Evolutionary conservation across 2,113 vertebrate genomes (phyloP).

Genomic region (Apaloderma vittatum): DNA sequence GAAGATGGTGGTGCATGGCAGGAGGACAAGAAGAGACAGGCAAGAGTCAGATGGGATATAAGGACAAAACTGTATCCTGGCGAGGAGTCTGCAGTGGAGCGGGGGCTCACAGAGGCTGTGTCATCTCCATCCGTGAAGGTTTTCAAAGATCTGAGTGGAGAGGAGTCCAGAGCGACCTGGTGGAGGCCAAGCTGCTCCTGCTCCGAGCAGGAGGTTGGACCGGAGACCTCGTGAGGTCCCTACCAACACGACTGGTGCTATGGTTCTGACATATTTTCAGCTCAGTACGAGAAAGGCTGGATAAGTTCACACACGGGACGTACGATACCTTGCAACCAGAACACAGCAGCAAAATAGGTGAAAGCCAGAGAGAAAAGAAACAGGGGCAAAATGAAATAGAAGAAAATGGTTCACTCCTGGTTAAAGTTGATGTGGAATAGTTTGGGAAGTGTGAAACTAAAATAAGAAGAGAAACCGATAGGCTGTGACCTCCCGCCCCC

Average conservation of each 20-base stretch:
- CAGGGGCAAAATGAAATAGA: neutral
- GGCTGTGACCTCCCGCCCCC: neutral
- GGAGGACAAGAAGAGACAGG: neutral
- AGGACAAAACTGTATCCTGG: too few relatives aligned
- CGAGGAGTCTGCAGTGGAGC: neutral
- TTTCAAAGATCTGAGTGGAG: neutral
- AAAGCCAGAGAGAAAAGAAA: neutral
- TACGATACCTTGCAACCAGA: fast-evolving
- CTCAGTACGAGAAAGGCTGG: neutral
- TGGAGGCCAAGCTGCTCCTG: neutral
- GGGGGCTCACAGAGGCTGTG: neutral
- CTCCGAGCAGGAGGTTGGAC: neutral
- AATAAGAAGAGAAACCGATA: neutral
- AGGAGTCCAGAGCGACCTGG: neutral
- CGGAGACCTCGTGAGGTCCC: neutral
- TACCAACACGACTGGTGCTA: too few relatives aligned
- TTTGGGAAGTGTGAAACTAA: neutral
- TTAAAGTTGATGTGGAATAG: neutral
- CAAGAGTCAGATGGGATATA: neutral
- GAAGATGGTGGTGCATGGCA: neutral
- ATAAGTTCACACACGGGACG: fast-evolving
- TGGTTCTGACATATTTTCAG: neutral
- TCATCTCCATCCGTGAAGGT: neutral
- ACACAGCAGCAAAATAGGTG: neutral
- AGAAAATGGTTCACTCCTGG: neutral